phyloP scores from a whole-genome alignment of 2,888 invertebrate genomes.

The Protonemura montana region DNA sequence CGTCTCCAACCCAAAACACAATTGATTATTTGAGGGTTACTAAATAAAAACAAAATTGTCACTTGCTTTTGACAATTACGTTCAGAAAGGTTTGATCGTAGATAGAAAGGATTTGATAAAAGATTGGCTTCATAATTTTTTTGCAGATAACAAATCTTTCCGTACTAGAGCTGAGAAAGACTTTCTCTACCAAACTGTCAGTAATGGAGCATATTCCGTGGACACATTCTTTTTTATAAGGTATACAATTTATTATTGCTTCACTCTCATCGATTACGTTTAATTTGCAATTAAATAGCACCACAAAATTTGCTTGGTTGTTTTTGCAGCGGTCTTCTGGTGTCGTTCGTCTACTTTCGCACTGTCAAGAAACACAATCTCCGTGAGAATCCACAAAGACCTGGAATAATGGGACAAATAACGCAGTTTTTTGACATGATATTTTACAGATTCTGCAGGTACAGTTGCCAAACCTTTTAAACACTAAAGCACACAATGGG shows the following conservation, averaged over 20 bases:
- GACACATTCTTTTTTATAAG: slow-evolving; percentile 71
- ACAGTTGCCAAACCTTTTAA: slow-evolving; percentile 1
- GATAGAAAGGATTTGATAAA: no score
- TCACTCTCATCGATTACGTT: no score
- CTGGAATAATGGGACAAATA: slow-evolving; percentile 58
- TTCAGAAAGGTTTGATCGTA: no score
- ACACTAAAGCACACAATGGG: no score
- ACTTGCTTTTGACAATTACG: no score
- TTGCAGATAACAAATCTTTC: slow-evolving; percentile 61
- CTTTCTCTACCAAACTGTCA: slow-evolving; percentile 62
- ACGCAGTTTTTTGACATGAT: slow-evolving; percentile 56
- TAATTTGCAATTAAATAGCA: not conserved
- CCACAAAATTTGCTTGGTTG: not conserved
- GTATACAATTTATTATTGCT: no score
- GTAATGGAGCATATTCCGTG: slow-evolving; percentile 66
- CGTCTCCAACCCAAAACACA: no score
- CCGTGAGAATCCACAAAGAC: slow-evolving; percentile 18
- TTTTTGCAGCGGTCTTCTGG: slow-evolving; percentile 44
- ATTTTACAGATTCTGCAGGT: slow-evolving; percentile 46
- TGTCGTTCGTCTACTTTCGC: slow-evolving; percentile 47
- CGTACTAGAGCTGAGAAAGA: slow-evolving; percentile 58
- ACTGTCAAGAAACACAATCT: slow-evolving; percentile 40
- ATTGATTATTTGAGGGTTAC: no score
- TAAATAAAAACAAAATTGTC: no score
- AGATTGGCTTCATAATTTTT: no score